Percentiles rank a stretch among this genome's conserved stretches.
phyloP scores from a whole-genome alignment of 2,888 invertebrate genomes.

The Lasioglossum villosulum region DNA sequence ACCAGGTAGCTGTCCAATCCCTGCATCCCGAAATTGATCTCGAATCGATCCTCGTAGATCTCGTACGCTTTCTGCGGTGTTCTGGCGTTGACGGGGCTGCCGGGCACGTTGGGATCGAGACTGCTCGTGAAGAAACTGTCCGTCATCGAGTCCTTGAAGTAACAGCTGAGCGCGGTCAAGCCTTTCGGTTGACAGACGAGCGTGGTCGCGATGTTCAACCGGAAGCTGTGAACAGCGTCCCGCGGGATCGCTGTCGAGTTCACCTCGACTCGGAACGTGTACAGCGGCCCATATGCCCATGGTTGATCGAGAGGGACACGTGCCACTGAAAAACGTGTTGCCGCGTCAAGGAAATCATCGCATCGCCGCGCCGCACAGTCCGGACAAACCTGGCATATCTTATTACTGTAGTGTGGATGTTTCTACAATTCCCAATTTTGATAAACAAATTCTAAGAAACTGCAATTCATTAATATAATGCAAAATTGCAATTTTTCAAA shows the following conservation, averaged over 20 bases:
- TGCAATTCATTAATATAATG: too few species aligned
- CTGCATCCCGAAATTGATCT: constrained; percentile 70
- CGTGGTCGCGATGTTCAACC: constrained; percentile 67
- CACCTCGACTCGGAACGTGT: constrained; percentile 74
- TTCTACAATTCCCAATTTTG: too few species aligned
- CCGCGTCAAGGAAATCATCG: not conserved
- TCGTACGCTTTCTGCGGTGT: constrained; percentile 59
- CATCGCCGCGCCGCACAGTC: too few species aligned
- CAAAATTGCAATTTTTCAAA: too few species aligned
- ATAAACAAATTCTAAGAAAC: too few species aligned
- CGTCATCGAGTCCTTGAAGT: constrained; percentile 68
- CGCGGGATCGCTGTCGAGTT: constrained; percentile 75
- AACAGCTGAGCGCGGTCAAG: constrained; percentile 54
- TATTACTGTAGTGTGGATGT: too few species aligned
- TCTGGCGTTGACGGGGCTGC: constrained; percentile 12
- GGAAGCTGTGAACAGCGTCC: constrained; percentile 45
- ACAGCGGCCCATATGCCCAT: constrained; percentile 75
- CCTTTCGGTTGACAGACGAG: constrained; percentile 68
- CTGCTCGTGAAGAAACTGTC: constrained; percentile 68
- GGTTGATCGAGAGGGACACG: constrained; percentile 54
- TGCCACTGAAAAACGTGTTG: constrained; percentile 54
- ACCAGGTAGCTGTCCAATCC: not conserved
- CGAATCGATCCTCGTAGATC: constrained; percentile 70
- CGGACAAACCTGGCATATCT: too few species aligned
- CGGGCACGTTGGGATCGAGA: constrained; percentile 29